Conservation (phyloP, 1,140 invertebrate genomes). For the Mycetomoellerius zeteki region DNA sequence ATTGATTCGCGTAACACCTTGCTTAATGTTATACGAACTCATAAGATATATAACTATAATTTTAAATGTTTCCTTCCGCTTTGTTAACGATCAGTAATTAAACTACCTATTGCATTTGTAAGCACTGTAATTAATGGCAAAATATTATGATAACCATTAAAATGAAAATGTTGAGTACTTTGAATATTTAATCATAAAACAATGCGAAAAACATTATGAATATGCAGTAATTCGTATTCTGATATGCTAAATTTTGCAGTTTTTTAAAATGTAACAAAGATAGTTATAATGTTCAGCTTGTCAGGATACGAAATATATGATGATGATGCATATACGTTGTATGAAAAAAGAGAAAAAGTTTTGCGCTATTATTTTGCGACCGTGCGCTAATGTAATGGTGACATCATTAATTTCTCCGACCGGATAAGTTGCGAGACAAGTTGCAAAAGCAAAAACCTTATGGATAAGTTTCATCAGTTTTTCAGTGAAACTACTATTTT, state of each 20-base stretch:
- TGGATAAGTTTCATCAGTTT: conserved; percentile 14
- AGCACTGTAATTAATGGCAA: background rate
- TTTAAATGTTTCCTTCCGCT: background rate
- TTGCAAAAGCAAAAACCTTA: conserved; percentile 13
- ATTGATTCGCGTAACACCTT: background rate
- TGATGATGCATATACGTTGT: background rate
- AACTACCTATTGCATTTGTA: background rate
- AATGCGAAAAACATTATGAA: conserved; percentile 2
- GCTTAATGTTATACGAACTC: background rate
- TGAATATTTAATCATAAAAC: background rate
- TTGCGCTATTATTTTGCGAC: background rate
- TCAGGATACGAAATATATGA: background rate
- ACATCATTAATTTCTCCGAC: conserved; percentile 24
- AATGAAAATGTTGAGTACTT: background rate
- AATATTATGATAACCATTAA: background rate
- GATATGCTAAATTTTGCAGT: conserved; percentile 19
- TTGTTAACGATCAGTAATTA: background rate
- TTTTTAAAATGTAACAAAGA: conserved; percentile 4
- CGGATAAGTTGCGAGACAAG: conserved; percentile 21
- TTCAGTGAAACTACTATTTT: conserved; percentile 2
- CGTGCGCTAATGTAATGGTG: conserved; percentile 2
- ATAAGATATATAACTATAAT: background rate
- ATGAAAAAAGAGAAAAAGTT: conserved; percentile 1
- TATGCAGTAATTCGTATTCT: conserved; percentile 7
- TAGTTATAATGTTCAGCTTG: conserved; percentile 6